phyloP scores from a whole-genome alignment of 2,113 vertebrate genomes.

The Nesoenas mayeri region DNA sequence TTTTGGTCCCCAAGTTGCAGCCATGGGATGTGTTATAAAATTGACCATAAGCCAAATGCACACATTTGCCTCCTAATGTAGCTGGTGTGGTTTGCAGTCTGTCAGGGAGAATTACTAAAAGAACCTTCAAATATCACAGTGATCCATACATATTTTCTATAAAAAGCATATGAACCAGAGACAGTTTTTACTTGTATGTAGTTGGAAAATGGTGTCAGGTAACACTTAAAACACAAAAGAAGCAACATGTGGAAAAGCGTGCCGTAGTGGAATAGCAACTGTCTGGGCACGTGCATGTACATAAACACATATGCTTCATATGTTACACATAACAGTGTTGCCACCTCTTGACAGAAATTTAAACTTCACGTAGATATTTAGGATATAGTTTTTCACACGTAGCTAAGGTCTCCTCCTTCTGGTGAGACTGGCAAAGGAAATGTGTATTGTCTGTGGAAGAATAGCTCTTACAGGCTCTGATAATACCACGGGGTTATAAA shows the following conservation, averaged over 20 bases:
- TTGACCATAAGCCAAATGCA: not conserved
- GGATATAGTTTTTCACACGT: not conserved
- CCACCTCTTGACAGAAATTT: conserved; percentile 52
- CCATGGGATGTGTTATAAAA: fast-evolving
- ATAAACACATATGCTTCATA: fast-evolving
- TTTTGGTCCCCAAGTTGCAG: not conserved
- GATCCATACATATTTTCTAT: not conserved
- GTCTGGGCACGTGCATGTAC: not conserved
- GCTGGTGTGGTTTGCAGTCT: not conserved
- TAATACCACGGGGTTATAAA: not conserved
- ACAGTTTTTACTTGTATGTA: not conserved
- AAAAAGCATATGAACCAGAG: not conserved
- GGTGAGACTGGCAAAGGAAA: not conserved
- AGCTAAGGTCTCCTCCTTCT: not conserved
- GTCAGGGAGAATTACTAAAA: not conserved
- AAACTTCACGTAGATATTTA: not conserved
- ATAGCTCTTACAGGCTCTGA: not conserved
- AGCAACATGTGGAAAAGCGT: not conserved
- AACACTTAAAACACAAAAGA: not conserved
- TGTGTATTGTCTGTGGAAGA: not conserved
- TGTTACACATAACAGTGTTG: conserved; percentile 30
- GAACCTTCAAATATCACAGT: not conserved
- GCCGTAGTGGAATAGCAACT: no score
- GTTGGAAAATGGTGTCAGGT: not conserved
- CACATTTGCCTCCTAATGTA: not conserved